Evolutionary conservation across 2,797 vertebrate genomes (phyloP), one percentile per base, ranked within the genome.

Genomic region (Luscinia luscinia): DNA sequence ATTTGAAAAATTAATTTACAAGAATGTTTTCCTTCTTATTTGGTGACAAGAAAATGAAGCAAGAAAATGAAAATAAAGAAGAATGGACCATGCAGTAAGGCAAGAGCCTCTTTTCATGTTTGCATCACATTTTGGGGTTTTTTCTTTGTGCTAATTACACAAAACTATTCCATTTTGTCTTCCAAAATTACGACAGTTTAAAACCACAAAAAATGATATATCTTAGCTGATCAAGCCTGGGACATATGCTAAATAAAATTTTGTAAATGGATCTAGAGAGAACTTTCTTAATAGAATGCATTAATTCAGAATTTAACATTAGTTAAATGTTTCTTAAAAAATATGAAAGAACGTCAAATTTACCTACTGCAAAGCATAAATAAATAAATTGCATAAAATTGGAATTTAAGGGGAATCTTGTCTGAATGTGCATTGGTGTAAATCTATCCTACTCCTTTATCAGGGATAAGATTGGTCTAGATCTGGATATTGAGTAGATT

Each of bases 171-270:
- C 16, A 63, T 77, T 87, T 87, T 83, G 17, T 2, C 28, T 91
- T 91, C 32, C n/a, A 80, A 87, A 77, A 70, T 32, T 43, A 36
- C n/a, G 27, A 66, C 8, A 63, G 11, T 7, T 91, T 54, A 66
- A 81, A 70, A 22, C 1, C 0, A 3, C 14, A 6, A 13, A 13
- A 81, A 81, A 28, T 41, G 0, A 3, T 55, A 4, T 62, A 7
- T 51, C 15, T 64, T 51, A 40, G 14, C 11, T 92, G 30, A 30
- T 67, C 5, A 52, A 36, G 8, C 10, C 28, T 78, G 30, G 20
- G 2, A n/a, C 15, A 27, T 15, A 40, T 1, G 3, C 9, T 48
- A 46, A 86, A 70, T 10, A 43, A 46, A 73, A 52, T 52, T 84
- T 68, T 27, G 15, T 17, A 62, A 69, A 11, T 18, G 4, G 1